Base-by-base conservation (phyloP, 2,888 invertebrate species). In the Cantharis nigra region DNA sequence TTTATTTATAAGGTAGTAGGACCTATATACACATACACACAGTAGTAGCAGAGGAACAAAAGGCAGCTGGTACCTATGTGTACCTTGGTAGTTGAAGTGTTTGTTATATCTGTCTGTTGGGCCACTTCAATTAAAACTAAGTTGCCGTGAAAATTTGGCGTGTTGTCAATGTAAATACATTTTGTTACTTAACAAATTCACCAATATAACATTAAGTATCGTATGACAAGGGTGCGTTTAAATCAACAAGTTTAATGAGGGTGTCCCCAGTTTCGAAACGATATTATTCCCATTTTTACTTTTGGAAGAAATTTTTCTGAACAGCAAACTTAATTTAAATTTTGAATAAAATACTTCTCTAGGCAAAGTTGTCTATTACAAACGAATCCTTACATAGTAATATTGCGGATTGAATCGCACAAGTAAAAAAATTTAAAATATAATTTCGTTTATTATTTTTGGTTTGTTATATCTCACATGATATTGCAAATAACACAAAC, bases 91-190 rank as follows among this genome's bases (percentile, higher is more conserved):
- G 69, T 69, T 76, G 30, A 72, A 82, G 81, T 82, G 82, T 82
- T 82, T 82, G 79, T 80, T 71, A 69, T 76, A 67, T 73, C 78
- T 78, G 78, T 77, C 76, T 75, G 76, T 72, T 69, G 77, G 70
- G 16, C 75, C 77, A 74, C 81, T 82, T 80, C 82, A 83, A 83
- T 83, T 83, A 83, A 78, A 82, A 77, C 79, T 80, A 83, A 83
- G 81, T 83, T 82, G 79, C 81, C 83, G 83, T 83, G 83, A 83
- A 83, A 80, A 80, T 80, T 80, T 79, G 79, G 79, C 80, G 74
- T 80, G 80, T 80, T 80, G 80, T 78, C 76, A 80, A 72, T 74
- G 79, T 78, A 79, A 78, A 79, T 78, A 81, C 80, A 80, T 81
- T 81, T 76, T 78, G 80, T 80, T 80, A 80, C 80, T 80, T 80